phyloP scores from a whole-genome alignment of 2,888 invertebrate species.

The Pemphredon lugubris region DNA sequence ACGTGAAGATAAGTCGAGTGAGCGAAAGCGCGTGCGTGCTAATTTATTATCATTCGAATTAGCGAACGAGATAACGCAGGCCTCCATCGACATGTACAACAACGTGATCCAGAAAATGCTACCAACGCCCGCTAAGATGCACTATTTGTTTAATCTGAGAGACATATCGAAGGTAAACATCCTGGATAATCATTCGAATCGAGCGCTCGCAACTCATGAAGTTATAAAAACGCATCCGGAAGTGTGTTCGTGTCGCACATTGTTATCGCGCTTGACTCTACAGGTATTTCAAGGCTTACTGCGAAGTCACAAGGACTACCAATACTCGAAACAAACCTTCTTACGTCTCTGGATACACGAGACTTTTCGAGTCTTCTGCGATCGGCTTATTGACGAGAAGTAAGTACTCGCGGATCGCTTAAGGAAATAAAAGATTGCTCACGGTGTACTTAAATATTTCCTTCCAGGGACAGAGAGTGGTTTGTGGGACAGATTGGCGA shows the following conservation, averaged over 20 bases:
- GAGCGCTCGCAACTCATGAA: not conserved
- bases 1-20: conserved; percentile 55
- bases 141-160: conserved; percentile 93
- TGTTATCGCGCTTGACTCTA: too few species aligned
- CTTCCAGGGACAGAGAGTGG: conserved; percentile 88
- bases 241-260: too few species aligned
- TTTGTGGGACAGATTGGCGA: conserved; percentile 88
- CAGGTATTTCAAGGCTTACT: conserved; percentile 89
- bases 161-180: conserved; percentile 90
- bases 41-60: too few species aligned
- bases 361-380: conserved; percentile 91
- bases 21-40: too few species aligned
- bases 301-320: conserved; percentile 89
- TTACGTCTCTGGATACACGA: conserved; percentile 94
- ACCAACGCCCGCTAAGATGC: conserved; percentile 94
- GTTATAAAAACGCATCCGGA: too few species aligned
- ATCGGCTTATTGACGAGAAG: conserved; percentile 90
- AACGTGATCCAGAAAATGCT: conserved; percentile 88
- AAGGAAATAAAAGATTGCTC: not conserved
- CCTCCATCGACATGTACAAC: conserved; percentile 90
- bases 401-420: conserved; percentile 74
- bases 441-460: not conserved
- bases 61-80: conserved; percentile 86
- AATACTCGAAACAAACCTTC: conserved; percentile 87
- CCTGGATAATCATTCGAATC: not conserved